Base-by-base conservation (phyloP, 1,140 invertebrate species). In the Dreissena polymorpha region DNA sequence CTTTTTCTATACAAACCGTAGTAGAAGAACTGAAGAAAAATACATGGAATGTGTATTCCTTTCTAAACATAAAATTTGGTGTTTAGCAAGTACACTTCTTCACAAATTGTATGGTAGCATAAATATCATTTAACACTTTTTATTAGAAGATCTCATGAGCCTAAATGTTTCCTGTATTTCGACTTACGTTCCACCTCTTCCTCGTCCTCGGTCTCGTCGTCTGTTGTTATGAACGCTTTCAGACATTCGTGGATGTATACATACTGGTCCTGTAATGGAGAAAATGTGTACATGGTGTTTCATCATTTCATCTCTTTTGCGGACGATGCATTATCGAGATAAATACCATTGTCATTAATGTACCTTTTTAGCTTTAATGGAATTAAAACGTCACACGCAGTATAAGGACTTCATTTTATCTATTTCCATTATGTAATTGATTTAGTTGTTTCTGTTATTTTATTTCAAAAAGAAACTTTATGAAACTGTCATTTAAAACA, bases 161-260 rank as follows among this genome's bases (percentile, higher is more conserved):
- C 8, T 39, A 5, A 39, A 39, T 39, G 2, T 2, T 39, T 39
- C 39, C 39, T 39, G 8, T 39, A 39, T 39, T 39, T 8, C 39
- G 8, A 77, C 76, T 23, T 70, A 78, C 76, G 76, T 55, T 89
- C 87, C 0, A 80, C 83, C 12, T 83, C 83, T 0, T 85, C 80
- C 16, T 84, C 77, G 6, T 84, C 80, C 67, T 85, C 79, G 0
- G 86, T 86, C 0, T 88, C 88, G n/a, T 81, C 64, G 14, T 82
- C 71, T 0, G 79, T 78, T 10, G 78, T 65, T 5, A 99, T 96
- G 10, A 98, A 98, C 92, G 99, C 98, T 8, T 99, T 93, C 96
- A 93, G 85, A 79, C 89, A 90, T 91, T 99, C 99, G 92, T 99
- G 98, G 80, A 99, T 99, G 93, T 99, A 99, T 67, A 99, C 97